A percentile compares a stretch with the other conserved stretches of the same genome.
Evolutionary conservation across 2,888 invertebrate genomes (phyloP).

Genomic region (Trypoxylon attenuatum): DNA sequence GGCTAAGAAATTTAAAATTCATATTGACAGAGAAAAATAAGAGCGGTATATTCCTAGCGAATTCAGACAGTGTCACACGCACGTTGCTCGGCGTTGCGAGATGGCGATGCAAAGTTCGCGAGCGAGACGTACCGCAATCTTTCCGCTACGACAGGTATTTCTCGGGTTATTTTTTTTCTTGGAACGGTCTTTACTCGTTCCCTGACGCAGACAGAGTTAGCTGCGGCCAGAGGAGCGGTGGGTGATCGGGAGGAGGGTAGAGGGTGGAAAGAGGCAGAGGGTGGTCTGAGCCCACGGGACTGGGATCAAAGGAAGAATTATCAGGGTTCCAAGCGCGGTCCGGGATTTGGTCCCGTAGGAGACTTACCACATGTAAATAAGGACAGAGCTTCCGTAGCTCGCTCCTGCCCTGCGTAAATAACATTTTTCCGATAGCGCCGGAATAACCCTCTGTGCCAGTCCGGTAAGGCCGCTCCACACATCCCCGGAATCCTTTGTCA

Average conservation of each 20-base stretch:
- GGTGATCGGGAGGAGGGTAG: too few relatives aligned
- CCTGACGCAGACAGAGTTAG: constrained; percentile 52
- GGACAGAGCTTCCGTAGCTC: constrained; percentile 68
- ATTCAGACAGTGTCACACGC: neutral
- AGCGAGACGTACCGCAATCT: constrained; percentile 24
- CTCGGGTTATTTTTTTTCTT: constrained; percentile 45
- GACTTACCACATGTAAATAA: constrained; percentile 75
- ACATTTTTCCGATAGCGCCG: constrained; percentile 72
- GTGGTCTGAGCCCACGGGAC: constrained; percentile 66
- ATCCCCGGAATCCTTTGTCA: constrained; percentile 37
- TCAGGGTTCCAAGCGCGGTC: constrained; percentile 72
- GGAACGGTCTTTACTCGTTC: constrained; percentile 58
- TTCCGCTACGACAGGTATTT: constrained; percentile 47
- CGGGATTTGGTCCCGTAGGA: constrained; percentile 75
- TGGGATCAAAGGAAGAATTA: constrained; percentile 75
- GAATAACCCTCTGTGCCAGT: constrained; percentile 55
- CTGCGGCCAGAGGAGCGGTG: too few relatives aligned
- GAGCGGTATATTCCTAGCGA: neutral
- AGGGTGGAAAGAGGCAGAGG: constrained; percentile 27
- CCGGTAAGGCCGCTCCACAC: constrained; percentile 38
- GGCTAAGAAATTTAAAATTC: constrained; percentile 2
- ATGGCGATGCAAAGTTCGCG: constrained; percentile 28
- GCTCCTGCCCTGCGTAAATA: constrained; percentile 70
- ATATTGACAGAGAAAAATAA: constrained; percentile 7
- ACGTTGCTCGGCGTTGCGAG: neutral